Evolutionary conservation across 2,888 invertebrate genomes (phyloP), one percentile per base, ranked within the genome.

Genomic region (Cryptops parisi): DNA sequence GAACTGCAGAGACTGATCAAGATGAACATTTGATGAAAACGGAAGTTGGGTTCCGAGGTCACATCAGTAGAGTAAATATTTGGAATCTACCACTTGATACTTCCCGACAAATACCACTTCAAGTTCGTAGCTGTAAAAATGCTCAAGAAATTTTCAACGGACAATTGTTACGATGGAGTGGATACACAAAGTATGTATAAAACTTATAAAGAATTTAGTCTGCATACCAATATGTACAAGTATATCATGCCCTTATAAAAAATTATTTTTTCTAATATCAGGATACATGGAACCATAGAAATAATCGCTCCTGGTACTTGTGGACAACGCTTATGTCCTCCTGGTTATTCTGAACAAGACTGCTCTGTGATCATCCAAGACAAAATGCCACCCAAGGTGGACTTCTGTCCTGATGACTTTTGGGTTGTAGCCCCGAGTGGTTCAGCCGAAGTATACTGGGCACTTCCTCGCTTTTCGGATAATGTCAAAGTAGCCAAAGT

Each of bases 401-500:
- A 88, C 58, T 83, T 88, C 63, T 93, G 94, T 62, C 93, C 93
- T 4, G 88, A 89, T 15, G 93, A 93, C 69, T 73, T 93, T 50
- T 93, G 91, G 88, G 84, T 93, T 1, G 87, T 90, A 60, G 88
- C 89, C 6, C 84, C 84, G 67, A 91, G 91, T 62, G 90, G 89
- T 51, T 88, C 90, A 0, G 83, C 90, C 0, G 76, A 86, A 52
- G 91, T 91, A 0, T 81, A 77, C 19, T 93, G 91, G 91, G 90
- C 91, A 64, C 86, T 88, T 60, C 91, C 91, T 0, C 80, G 81
- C 56, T 91, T 91, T 66, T 84, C 81, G 60, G 91, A 93, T 64
- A 90, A 91, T 63, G 82, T 89, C 43, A 87, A 82, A 3, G 78
- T 90, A 2, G 78, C 77, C 0, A 81, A 76, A 64, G 76, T 89